These are phyloP conservation scores for Mastigias papua DNA, from an alignment of 30 jellyfish, hydroid and myxozoan genomes.

Conservation along the genomic window DNA sequence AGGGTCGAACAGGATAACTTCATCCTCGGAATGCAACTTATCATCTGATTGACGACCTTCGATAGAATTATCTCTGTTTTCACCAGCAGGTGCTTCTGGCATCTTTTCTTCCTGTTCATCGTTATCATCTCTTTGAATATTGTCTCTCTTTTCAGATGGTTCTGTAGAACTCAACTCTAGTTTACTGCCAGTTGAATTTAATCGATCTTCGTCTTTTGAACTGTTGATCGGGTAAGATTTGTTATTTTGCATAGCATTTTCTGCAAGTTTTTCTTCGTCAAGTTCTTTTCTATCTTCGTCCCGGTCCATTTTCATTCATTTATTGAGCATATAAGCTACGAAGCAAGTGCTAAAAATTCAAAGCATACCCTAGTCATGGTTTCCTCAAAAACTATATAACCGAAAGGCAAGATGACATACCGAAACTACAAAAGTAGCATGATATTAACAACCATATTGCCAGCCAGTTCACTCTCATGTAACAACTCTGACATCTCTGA, in stretches of 20 bases:
- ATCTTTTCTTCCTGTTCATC: neutral
- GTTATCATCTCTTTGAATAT: neutral
- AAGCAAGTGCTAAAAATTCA: neutral
- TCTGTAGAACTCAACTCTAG: neutral
- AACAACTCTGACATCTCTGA: too few relatives aligned
- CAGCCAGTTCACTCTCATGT: too few relatives aligned
- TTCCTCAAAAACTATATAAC: too few relatives aligned
- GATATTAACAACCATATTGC: too few relatives aligned
- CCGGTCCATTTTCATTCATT: neutral
- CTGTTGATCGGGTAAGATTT: neutral
- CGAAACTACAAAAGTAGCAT: too few relatives aligned
- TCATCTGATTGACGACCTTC: neutral
- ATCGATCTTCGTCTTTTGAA: neutral
- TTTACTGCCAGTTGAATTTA: neutral
- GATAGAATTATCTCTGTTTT: neutral
- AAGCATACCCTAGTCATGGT: too few relatives aligned
- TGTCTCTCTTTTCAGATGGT: neutral
- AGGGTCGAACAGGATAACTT: constrained; percentile 56
- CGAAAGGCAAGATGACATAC: too few relatives aligned
- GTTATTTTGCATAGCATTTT: neutral
- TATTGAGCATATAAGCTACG: neutral
- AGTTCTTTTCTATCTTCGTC: neutral
- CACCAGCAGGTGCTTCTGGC: neutral
- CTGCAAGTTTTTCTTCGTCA: neutral
- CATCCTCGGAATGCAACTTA: constrained; percentile 60